Conservation (phyloP, 2,888 invertebrate genomes). For the Caenorhabditis uteleia region DNA sequence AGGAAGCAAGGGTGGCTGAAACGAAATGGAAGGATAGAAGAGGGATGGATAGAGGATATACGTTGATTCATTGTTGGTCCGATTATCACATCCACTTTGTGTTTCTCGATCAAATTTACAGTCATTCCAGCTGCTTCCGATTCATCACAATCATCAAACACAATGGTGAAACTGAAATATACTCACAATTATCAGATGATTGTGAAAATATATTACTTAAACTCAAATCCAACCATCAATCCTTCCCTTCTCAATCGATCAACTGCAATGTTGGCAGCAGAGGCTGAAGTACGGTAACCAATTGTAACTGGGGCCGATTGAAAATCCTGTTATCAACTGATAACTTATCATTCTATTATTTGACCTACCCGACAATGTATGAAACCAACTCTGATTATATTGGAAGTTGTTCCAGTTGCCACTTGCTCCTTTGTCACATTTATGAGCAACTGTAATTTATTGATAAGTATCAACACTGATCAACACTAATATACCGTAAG, state of each 20-base stretch:
- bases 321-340: conserved; percentile 11
- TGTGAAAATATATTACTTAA: conserved; percentile 27
- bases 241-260: conserved; percentile 39
- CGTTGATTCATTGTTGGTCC: conserved; percentile 59
- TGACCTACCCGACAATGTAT: conserved; percentile 22
- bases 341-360: not conserved
- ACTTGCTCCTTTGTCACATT: conserved; percentile 9
- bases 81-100: conserved; percentile 52
- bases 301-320: too few relatives aligned
- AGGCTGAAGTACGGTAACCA: conserved; percentile 33
- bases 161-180: conserved; percentile 26
- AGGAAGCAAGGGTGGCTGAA: conserved; percentile 46
- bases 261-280: conserved; percentile 47
- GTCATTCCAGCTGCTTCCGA: conserved; percentile 45
- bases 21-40: not conserved
- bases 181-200: not conserved
- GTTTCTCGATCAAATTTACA: conserved; percentile 32
- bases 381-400: conserved; percentile 25
- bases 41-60: conserved; percentile 9
- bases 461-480: too few relatives aligned
- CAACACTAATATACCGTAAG: too few relatives aligned
- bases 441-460: too few relatives aligned
- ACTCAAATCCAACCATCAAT: conserved; percentile 34
- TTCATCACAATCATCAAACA: conserved; percentile 54
- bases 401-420: conserved; percentile 13